Percentiles rank a stretch among this genome's conserved stretches.
These are phyloP conservation scores for Archips crataeganus DNA, from an alignment of 2,888 invertebrate species.

Conservation along the genomic window DNA sequence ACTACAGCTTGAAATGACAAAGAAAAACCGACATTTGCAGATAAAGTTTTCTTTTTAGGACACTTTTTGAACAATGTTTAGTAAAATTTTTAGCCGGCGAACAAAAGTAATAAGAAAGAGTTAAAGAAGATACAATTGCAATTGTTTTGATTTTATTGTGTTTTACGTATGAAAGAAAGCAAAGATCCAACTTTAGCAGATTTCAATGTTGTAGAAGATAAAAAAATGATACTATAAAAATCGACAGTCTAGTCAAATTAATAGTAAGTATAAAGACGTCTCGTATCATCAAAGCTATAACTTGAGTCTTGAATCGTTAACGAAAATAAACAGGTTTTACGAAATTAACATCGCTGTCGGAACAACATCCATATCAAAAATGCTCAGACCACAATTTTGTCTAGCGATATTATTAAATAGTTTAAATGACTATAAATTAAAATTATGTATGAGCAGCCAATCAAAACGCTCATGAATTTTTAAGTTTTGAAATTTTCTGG, in stretches of 20 bases:
- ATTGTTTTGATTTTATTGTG: too few species aligned
- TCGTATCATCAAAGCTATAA: slow-evolving; percentile 25
- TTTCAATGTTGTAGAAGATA: background rate
- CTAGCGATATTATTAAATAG: background rate
- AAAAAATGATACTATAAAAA: slow-evolving; percentile 4
- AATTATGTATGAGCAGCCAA: slow-evolving; percentile 18
- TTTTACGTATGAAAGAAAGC: too few species aligned
- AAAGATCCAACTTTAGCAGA: too few species aligned
- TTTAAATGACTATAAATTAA: slow-evolving; percentile 24
- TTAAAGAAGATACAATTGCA: too few species aligned
- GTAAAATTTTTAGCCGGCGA: too few species aligned
- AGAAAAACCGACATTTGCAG: background rate
- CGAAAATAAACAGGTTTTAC: slow-evolving; percentile 27
- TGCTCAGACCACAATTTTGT: background rate
- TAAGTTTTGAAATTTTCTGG: background rate
- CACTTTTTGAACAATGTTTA: background rate
- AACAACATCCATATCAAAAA: slow-evolving; percentile 8
- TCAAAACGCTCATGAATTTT: slow-evolving; percentile 9
- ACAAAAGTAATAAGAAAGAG: too few species aligned
- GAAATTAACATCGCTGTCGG: slow-evolving; percentile 10
- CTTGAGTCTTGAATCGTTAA: slow-evolving; percentile 10
- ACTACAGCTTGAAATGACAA: background rate
- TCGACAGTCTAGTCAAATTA: slow-evolving; percentile 7
- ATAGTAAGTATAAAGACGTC: slow-evolving; percentile 27
- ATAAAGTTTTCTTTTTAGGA: background rate